These are phyloP conservation scores for Deroplatys truncata DNA, from an alignment of 2,888 invertebrate species.

Conservation along the genomic window DNA sequence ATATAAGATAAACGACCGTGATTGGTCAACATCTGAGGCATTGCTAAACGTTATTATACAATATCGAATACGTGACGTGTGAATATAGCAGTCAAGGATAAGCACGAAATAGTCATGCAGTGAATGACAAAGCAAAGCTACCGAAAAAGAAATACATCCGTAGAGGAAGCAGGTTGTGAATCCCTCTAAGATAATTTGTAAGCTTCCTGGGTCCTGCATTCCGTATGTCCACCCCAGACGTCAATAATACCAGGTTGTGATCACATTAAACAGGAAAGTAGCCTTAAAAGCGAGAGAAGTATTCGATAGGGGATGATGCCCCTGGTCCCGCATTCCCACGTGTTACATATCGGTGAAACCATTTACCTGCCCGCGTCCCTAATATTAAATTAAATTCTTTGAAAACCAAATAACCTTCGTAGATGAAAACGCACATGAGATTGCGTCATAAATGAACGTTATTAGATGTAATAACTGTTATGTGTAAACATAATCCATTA, in stretches of 20 bases:
- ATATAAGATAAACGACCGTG: too few species aligned
- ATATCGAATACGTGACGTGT: too few species aligned
- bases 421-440: not conserved
- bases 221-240: not conserved
- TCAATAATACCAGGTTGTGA: not conserved
- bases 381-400: not conserved
- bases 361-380: not conserved
- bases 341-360: not conserved
- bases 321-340: not conserved
- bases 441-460: not conserved
- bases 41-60: too few species aligned
- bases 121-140: too few species aligned
- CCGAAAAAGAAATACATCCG: too few species aligned
- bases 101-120: too few species aligned
- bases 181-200: too few species aligned
- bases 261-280: not conserved
- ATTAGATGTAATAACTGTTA: not conserved
- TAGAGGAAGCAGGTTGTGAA: too few species aligned
- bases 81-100: too few species aligned
- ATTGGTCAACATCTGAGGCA: too few species aligned
- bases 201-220: too few species aligned
- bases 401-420: not conserved
- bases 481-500: not conserved
- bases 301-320: not conserved
- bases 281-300: not conserved